Evolutionary conservation across 2,888 invertebrate genomes (phyloP).

Genomic region (Caprella mutica): DNA sequence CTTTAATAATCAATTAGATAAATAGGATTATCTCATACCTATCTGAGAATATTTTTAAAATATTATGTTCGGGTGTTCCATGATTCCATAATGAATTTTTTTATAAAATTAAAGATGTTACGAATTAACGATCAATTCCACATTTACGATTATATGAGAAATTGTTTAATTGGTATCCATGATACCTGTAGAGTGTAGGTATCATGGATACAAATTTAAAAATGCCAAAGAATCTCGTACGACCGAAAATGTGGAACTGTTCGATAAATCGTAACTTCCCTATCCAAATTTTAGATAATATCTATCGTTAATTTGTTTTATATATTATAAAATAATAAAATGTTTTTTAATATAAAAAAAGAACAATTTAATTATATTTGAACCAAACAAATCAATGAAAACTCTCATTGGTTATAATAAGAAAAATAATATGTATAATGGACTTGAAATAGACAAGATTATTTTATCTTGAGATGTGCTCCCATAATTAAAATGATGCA

Average conservation of each 20-base stretch:
- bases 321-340: too few relatives aligned
- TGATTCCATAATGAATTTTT: background rate
- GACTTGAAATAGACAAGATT: too few relatives aligned
- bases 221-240: background rate
- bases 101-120: background rate
- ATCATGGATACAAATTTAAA: background rate
- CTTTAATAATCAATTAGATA: background rate
- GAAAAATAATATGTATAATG: too few relatives aligned
- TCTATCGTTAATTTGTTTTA: too few relatives aligned
- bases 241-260: background rate
- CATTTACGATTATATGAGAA: background rate
- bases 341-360: too few relatives aligned
- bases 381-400: too few relatives aligned
- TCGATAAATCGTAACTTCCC: too few relatives aligned
- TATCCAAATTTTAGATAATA: too few relatives aligned
- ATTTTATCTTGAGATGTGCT: too few relatives aligned
- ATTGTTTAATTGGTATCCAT: background rate
- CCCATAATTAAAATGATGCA: too few relatives aligned
- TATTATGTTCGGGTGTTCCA: background rate
- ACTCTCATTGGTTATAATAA: too few relatives aligned
- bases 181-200: background rate
- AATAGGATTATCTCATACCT: background rate
- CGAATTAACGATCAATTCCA: background rate
- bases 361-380: too few relatives aligned
- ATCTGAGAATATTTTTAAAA: background rate